Evolutionary conservation across 1,140 invertebrate genomes (phyloP).

Genomic region (Lerema accius): DNA sequence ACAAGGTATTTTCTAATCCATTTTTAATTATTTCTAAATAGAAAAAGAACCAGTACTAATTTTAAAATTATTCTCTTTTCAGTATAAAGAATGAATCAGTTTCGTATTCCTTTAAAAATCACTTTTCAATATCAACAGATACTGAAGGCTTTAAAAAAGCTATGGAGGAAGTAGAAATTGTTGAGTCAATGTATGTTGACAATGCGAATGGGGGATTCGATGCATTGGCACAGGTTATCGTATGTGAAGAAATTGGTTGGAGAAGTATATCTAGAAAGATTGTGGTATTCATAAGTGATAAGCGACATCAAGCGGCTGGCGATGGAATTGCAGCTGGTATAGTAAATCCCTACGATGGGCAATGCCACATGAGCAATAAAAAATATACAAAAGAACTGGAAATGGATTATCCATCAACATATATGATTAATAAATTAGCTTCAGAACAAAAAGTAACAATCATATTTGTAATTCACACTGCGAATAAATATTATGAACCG

Average conservation of each 20-base stretch:
- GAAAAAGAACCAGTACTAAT: too few species aligned
- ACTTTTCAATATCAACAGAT: constrained; percentile 90
- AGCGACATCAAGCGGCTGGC: constrained; percentile 85
- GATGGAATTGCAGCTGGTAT: constrained; percentile 91
- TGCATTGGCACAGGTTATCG: constrained; percentile 90
- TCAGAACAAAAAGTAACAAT: constrained; percentile 91
- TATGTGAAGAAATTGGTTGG: constrained; percentile 87
- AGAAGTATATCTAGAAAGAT: constrained; percentile 84
- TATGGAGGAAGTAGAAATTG: constrained; percentile 83
- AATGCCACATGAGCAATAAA: constrained; percentile 88
- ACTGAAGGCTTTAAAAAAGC: constrained; percentile 85
- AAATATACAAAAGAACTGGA: constrained; percentile 86
- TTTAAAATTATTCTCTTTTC: constrained; percentile 69
- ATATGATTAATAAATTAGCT: constrained; percentile 85
- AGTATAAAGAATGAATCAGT: constrained; percentile 88
- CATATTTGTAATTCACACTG: constrained; percentile 90
- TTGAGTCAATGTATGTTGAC: constrained; percentile 86
- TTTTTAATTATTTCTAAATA: too few species aligned
- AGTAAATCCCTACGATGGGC: constrained; percentile 92
- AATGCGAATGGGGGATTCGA: constrained; percentile 91
- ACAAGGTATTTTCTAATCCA: constrained; percentile 80
- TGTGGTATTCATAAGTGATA: constrained; percentile 85
- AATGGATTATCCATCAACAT: constrained; percentile 88
- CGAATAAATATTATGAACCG: constrained; percentile 86
- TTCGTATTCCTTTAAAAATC: constrained; percentile 94